Conservation (phyloP, 2,888 invertebrate species). For the Drosophila robusta region DNA sequence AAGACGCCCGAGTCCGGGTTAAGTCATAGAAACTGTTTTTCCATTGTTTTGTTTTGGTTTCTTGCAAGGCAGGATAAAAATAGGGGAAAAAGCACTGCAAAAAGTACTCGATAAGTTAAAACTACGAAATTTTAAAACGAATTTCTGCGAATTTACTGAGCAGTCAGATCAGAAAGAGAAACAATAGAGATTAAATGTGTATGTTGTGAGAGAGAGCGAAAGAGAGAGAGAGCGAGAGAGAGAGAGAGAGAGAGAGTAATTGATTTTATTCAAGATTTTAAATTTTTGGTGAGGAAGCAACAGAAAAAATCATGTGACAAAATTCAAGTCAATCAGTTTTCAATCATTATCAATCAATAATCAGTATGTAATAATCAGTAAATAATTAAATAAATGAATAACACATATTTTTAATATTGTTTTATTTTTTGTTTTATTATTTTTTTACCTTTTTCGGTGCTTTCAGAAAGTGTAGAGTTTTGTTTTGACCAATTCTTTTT, state of each 20-base stretch:
- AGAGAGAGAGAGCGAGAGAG: slow-evolving; percentile 4
- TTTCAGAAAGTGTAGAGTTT: slow-evolving; percentile 83
- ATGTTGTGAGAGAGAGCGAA: background rate
- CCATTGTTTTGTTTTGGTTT: background rate
- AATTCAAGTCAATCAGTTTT: slow-evolving; percentile 42
- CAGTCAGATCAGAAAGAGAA: slow-evolving; percentile 24
- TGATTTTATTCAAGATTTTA: slow-evolving; percentile 1
- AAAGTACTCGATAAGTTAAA: slow-evolving; percentile 14
- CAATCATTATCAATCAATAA: slow-evolving; percentile 30
- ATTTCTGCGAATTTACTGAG: slow-evolving; percentile 20
- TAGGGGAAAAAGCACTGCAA: slow-evolving; percentile 9
- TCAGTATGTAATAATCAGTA: slow-evolving; percentile 7
- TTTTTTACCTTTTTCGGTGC: slow-evolving; percentile 83
- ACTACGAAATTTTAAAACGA: slow-evolving; percentile 25
- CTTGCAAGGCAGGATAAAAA: slow-evolving; percentile 11
- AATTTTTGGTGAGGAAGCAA: slow-evolving; percentile 25
- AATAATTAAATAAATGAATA: slow-evolving; percentile 23
- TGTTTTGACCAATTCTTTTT: slow-evolving; percentile 73
- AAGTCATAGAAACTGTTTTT: slow-evolving; percentile 1
- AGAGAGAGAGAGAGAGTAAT: slow-evolving; percentile 2
- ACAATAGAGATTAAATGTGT: slow-evolving; percentile 10
- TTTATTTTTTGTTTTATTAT: slow-evolving; percentile 8
- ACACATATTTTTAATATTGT: slow-evolving; percentile 13
- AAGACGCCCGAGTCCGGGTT: slow-evolving; percentile 5
- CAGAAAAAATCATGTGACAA: slow-evolving; percentile 24